phyloP scores from a whole-genome alignment of 2,888 invertebrate species.

The Cryptocephalus moraei region DNA sequence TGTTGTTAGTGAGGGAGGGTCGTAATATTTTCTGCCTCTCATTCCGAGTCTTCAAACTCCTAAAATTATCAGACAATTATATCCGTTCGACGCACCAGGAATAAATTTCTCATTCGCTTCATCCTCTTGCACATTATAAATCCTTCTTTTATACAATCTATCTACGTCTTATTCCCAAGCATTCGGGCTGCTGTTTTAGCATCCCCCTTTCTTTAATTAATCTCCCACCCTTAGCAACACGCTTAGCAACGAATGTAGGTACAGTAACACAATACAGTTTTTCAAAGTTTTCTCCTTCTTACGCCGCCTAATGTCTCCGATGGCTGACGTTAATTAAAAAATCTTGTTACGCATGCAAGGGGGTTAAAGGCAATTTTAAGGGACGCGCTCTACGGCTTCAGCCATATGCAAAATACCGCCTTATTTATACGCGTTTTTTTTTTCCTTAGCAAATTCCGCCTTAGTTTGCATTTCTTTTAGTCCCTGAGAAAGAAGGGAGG shows the following conservation, averaged over 20 bases:
- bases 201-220: constrained; percentile 40
- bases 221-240: constrained; percentile 37
- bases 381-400: neutral
- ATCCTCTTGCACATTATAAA: constrained; percentile 36
- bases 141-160: constrained; percentile 39
- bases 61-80: constrained; percentile 25
- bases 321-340: constrained; percentile 39
- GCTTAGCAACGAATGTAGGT: constrained; percentile 38
- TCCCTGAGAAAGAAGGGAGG: too few species aligned
- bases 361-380: constrained; percentile 1
- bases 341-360: constrained; percentile 36
- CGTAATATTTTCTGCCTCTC: too few species aligned
- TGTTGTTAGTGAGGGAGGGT: too few species aligned
- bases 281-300: constrained; percentile 33
- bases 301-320: constrained; percentile 31
- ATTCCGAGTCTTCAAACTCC: too few species aligned
- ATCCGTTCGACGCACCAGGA: constrained; percentile 33
- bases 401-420: constrained; percentile 2
- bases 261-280: constrained; percentile 38
- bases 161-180: constrained; percentile 38
- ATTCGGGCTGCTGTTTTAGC: constrained; percentile 35
- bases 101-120: constrained; percentile 27
- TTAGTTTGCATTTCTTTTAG: too few species aligned
- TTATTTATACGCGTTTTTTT: constrained; percentile 1
- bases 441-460: neutral